phyloP scores from a whole-genome alignment of 2,113 vertebrate species.

The Patagioenas fasciata region DNA sequence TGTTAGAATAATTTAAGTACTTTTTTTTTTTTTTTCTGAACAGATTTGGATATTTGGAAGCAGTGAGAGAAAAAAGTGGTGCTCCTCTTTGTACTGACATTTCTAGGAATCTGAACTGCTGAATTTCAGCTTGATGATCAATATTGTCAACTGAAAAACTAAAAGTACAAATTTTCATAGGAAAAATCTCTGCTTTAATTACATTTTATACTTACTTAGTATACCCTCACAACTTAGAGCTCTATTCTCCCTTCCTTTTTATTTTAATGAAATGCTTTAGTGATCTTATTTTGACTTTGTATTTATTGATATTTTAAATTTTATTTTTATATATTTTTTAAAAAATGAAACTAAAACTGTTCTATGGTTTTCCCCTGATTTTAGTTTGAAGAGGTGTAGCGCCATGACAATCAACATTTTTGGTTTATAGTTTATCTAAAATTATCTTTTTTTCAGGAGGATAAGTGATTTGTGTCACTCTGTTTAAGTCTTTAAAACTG shows the following conservation, averaged over 20 bases:
- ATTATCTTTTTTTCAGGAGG: not conserved
- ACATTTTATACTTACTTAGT: not conserved
- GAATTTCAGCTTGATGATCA: not conserved
- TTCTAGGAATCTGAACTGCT: not conserved
- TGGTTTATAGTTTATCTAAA: not conserved
- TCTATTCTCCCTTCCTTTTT: not conserved
- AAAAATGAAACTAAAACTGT: not conserved
- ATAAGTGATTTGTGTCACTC: not conserved
- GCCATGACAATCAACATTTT: not conserved
- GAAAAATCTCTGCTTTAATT: not conserved
- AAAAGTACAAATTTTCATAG: not conserved
- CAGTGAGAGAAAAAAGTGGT: not conserved
- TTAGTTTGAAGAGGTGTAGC: not conserved
- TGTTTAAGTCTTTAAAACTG: not conserved
- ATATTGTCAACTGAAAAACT: not conserved
- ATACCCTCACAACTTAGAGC: rapidly evolving
- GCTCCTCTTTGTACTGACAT: not conserved
- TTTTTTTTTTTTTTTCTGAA: not conserved
- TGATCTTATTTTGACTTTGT: not conserved
- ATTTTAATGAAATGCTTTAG: not conserved
- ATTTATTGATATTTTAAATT: not conserved
- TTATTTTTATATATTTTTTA: not conserved
- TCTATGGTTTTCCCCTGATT: not conserved
- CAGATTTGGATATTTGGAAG: not conserved
- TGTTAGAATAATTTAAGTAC: not conserved